These are phyloP conservation scores for Uropetala carovei DNA, from an alignment of 2,888 invertebrate species.

Conservation along the genomic window DNA sequence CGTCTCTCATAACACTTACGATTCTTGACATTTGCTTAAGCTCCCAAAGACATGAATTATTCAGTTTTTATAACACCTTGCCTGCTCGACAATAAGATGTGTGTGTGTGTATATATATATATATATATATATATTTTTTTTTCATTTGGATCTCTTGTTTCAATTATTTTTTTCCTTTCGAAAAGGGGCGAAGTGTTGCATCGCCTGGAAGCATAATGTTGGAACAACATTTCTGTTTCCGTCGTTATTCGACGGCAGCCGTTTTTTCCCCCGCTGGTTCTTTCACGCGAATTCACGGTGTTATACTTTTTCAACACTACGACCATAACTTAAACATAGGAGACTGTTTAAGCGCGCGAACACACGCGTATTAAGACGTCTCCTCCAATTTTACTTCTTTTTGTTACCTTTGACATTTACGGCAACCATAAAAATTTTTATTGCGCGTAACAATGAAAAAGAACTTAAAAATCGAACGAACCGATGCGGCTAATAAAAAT, in stretches of 20 bases:
- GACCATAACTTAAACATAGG: not conserved
- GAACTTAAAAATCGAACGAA: too few species aligned
- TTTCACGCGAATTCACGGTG: not conserved
- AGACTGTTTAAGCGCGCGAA: too few species aligned
- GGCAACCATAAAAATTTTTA: too few species aligned
- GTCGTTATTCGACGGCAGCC: not conserved
- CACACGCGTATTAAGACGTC: too few species aligned
- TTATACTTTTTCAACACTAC: not conserved
- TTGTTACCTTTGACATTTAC: too few species aligned
- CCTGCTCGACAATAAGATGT: constrained; percentile 6
- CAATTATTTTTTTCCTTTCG: not conserved
- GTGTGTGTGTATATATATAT: too few species aligned
- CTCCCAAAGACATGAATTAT: constrained; percentile 57
- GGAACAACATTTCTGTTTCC: constrained; percentile 21
- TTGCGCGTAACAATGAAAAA: too few species aligned
- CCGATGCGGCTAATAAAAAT: too few species aligned
- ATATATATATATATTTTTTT: too few species aligned
- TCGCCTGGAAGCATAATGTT: not conserved
- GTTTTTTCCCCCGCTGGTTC: not conserved
- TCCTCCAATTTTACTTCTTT: too few species aligned
- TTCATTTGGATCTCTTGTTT: not conserved
- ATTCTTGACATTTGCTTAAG: constrained; percentile 57
- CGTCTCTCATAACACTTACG: constrained; percentile 62
- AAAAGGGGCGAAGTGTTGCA: not conserved
- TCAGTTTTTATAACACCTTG: constrained; percentile 34